Evolutionary conservation across 2,888 invertebrate species (phyloP).

Genomic region (Tiliacea aurago): DNA sequence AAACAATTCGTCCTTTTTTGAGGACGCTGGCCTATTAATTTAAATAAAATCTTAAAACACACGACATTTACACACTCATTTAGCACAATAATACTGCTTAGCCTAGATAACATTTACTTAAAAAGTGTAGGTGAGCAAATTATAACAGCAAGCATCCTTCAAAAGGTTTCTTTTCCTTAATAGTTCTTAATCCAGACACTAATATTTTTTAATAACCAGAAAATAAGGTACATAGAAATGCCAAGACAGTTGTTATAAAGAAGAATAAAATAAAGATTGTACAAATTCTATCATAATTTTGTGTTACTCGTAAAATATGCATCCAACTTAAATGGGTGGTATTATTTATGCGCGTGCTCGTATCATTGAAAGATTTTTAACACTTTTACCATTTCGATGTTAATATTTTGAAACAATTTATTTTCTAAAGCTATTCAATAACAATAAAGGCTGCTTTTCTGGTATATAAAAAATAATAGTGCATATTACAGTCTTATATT

Average conservation of each 20-base stretch:
- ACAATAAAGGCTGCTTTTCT: not conserved
- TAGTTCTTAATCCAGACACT: conserved; percentile 2
- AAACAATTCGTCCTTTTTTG: not conserved
- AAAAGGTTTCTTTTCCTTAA: conserved; percentile 1
- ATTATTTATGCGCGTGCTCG: not conserved
- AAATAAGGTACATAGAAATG: not conserved
- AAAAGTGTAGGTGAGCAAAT: not conserved
- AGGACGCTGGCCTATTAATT: not conserved
- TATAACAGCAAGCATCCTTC: conserved; percentile 21
- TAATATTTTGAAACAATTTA: not conserved
- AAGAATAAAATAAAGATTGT: not conserved
- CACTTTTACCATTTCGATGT: not conserved
- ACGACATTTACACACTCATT: conserved; percentile 1
- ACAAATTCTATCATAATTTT: not conserved
- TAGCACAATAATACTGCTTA: conserved; percentile 17
- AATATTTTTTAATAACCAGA: conserved; percentile 3
- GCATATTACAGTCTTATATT: conserved; percentile 3
- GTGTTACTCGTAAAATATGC: too few species aligned
- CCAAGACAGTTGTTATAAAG: not conserved
- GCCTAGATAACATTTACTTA: conserved; percentile 8
- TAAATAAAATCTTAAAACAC: not conserved
- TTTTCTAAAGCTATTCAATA: not conserved
- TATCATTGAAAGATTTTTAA: not conserved
- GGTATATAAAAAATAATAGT: not conserved
- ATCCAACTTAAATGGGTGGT: not conserved